Evolutionary conservation across 2,888 invertebrate genomes (phyloP).

Genomic region (Netelia virgata): DNA sequence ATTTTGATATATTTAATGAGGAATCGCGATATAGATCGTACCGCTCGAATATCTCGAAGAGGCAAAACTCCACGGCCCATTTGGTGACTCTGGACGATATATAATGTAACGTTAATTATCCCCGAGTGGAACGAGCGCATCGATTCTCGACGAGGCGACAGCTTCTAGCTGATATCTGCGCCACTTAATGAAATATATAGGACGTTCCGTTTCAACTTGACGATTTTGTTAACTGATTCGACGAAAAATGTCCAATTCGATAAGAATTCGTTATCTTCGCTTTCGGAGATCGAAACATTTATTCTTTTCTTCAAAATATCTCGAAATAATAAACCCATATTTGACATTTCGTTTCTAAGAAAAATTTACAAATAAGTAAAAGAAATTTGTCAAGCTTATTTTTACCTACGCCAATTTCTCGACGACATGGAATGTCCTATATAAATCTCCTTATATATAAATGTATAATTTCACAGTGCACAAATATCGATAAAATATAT

Average conservation of each 20-base stretch:
- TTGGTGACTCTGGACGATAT: not conserved
- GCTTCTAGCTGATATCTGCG: not conserved
- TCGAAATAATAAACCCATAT: too few species aligned
- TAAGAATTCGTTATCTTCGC: too few species aligned
- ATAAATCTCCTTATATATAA: not conserved
- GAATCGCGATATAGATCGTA: slow-evolving; percentile 35
- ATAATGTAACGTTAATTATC: not conserved
- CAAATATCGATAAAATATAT: slow-evolving; percentile 47
- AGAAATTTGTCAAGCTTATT: not conserved
- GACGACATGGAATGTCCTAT: slow-evolving; percentile 4
- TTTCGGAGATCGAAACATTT: too few species aligned
- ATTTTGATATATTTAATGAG: slow-evolving; percentile 47
- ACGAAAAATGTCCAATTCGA: too few species aligned
- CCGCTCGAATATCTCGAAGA: not conserved
- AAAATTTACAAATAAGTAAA: too few species aligned
- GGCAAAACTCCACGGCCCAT: not conserved
- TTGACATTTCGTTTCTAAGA: too few species aligned
- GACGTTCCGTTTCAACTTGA: too few species aligned
- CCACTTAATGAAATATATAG: too few species aligned
- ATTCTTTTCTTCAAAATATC: too few species aligned
- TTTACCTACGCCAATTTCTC: not conserved
- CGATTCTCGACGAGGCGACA: not conserved
- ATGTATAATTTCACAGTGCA: slow-evolving; percentile 23
- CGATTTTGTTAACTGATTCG: too few species aligned
- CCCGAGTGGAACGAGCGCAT: slow-evolving; percentile 3